Base-by-base conservation (phyloP, 2,113 vertebrate genomes). In the Neodontobutis hainanensis region DNA sequence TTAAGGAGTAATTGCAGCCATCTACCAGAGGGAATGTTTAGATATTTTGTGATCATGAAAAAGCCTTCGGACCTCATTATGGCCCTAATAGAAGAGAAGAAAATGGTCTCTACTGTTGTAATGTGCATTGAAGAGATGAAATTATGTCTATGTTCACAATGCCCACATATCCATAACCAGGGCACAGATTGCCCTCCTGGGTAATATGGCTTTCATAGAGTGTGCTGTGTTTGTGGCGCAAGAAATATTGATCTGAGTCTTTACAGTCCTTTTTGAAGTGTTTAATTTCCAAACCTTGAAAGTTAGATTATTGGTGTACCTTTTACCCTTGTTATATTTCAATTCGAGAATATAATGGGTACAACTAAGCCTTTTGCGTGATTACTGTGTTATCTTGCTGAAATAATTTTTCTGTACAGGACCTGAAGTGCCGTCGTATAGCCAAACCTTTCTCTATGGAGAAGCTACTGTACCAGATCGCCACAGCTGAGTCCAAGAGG, bases 361-460 rank as follows among this genome's bases (percentile, higher is more conserved):
- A 8, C 38, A 5, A 6, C n/a, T 1, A 40, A 40, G 38, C 3
- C 38, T 40, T 40, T 40, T 40, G 38, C 5, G 2, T 4, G 8
- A 40, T 2, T 40, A 40, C 38, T 40, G 5, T 11, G 12, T 4
- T 19, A 11, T 11, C 52, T 56, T 36, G 43, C 44, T 10, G 11
- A 63, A 36, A 35, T 66, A 8, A 35, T 42, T 16, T 49, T 53
- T 78, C 66, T 65, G n/a, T 7, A 2, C 89, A 99, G 97, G 97
- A 99, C 88, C 95, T 99, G 92, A 99, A 99, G 90, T 95, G 92
- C 71, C 95, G 97, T 62, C 94, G 89, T 70, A 97, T 99, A 87
- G 95, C 97, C 70, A 99, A 99, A 89, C 96, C 97, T 12, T 99
- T 99, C 87, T 98, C 97, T 62, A 98, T 99, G 96, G 97, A 99